Conservation (phyloP, 1,140 invertebrate species). For the Trissolcus basalis region DNA sequence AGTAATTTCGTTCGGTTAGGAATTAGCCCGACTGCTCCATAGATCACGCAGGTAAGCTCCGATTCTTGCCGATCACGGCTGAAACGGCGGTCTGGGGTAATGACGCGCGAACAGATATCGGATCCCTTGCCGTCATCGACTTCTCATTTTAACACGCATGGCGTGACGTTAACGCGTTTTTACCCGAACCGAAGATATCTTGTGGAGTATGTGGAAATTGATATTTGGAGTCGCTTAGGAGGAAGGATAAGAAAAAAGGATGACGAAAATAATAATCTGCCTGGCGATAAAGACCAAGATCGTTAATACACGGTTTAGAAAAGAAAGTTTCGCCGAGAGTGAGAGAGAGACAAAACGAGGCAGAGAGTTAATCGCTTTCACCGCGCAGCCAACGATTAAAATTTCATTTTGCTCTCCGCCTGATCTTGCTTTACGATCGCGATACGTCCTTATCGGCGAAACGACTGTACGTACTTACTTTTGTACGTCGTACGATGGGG, state of each 20-base stretch:
- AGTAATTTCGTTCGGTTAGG: constrained; percentile 62
- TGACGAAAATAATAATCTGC: constrained; percentile 33
- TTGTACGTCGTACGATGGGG: constrained; percentile 58
- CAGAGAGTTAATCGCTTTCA: constrained; percentile 56
- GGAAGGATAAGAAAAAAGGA: constrained; percentile 23
- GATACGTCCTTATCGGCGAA: constrained; percentile 58
- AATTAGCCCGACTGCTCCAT: constrained; percentile 65
- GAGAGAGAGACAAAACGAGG: constrained; percentile 15
- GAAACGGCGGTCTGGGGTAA: constrained; percentile 70
- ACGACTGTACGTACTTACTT: constrained; percentile 61
- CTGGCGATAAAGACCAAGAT: constrained; percentile 34
- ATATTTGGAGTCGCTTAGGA: constrained; percentile 13
- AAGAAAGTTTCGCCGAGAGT: constrained; percentile 42
- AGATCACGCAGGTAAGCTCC: constrained; percentile 63
- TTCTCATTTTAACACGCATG: constrained; percentile 60
- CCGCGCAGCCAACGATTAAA: constrained; percentile 50
- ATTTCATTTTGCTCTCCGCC: constrained; percentile 59
- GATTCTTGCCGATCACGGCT: constrained; percentile 55
- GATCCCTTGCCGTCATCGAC: constrained; percentile 68
- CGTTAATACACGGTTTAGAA: constrained; percentile 49
- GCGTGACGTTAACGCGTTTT: constrained; percentile 60
- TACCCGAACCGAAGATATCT: constrained; percentile 45
- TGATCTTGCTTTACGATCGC: constrained; percentile 63
- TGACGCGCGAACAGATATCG: constrained; percentile 76
- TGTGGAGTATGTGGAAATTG: constrained; percentile 28